phyloP scores from a whole-genome alignment of 2,797 vertebrate species.

The Xerus rutilus region DNA sequence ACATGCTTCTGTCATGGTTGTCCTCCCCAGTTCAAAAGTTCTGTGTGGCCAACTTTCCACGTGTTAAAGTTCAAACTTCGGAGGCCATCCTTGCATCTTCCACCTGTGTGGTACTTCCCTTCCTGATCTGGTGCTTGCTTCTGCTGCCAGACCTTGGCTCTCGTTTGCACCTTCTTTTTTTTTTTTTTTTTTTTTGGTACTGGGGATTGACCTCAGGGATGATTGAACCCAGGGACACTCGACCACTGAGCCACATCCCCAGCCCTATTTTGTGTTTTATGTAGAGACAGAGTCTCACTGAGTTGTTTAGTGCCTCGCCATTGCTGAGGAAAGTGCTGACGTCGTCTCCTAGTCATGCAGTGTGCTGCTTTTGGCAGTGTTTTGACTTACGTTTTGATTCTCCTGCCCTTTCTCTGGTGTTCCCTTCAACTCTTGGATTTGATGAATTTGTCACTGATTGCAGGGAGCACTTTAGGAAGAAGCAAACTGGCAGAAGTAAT shows the following conservation, averaged over 20 bases:
- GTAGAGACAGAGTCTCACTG: no score
- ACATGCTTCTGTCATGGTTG: neutral
- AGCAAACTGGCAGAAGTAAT: neutral
- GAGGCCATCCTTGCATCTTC: neutral
- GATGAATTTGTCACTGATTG: neutral
- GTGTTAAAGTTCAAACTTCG: neutral
- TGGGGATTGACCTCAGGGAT: no score
- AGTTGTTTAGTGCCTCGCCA: no score
- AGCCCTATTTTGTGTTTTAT: no score
- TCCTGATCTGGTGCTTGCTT: neutral
- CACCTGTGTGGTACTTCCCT: neutral
- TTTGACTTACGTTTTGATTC: neutral
- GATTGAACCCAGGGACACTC: no score
- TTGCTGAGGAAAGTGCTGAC: neutral
- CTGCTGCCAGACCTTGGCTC: neutral
- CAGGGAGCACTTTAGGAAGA: constrained; percentile 13
- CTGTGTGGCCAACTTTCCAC: neutral
- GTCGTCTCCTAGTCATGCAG: neutral
- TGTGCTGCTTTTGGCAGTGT: neutral
- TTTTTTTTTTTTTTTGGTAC: no score
- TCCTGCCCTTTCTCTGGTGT: neutral
- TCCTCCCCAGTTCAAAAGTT: neutral
- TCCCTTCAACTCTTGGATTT: constrained; percentile 5
- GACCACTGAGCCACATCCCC: no score
- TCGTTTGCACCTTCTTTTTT: neutral